These are phyloP conservation scores for Onchidella celtica DNA, from an alignment of 2,888 invertebrate species.

Conservation along the genomic window DNA sequence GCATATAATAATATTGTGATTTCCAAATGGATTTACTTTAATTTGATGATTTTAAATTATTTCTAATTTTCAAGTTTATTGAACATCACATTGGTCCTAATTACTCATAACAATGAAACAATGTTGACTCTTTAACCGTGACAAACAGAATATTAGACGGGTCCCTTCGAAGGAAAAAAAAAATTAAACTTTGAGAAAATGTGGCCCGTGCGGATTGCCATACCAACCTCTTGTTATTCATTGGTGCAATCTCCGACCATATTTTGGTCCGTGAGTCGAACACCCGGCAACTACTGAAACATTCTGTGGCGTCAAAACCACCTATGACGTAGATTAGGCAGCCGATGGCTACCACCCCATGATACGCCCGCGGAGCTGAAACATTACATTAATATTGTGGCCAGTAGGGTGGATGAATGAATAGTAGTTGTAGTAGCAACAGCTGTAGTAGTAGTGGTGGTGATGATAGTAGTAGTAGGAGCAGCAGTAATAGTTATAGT, in stretches of 20 bases:
- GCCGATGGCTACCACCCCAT: constrained; percentile 93
- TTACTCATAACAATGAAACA: no score
- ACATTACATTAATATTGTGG: neutral
- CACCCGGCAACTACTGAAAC: constrained; percentile 92
- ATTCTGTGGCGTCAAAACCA: constrained; percentile 93
- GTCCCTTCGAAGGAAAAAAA: neutral
- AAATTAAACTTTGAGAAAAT: neutral
- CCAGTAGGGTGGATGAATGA: neutral
- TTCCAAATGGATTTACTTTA: no score
- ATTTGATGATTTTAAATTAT: no score
- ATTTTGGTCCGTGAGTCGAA: constrained; percentile 91
- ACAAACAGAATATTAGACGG: neutral
- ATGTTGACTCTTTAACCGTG: no score
- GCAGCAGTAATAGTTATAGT: constrained; percentile 17
- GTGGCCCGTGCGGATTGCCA: neutral
- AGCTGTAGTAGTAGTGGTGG: constrained; percentile 29
- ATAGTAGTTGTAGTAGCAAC: constrained; percentile 5
- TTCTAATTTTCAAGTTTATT: no score
- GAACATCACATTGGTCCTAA: no score
- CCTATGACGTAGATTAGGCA: constrained; percentile 93
- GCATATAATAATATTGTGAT: no score
- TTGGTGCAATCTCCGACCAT: constrained; percentile 93
- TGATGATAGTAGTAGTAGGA: constrained; percentile 26
- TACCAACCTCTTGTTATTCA: constrained; percentile 88
- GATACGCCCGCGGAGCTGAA: constrained; percentile 83